Evolutionary conservation across 2,113 vertebrate species (phyloP).

Genomic region (Hassar affinis): DNA sequence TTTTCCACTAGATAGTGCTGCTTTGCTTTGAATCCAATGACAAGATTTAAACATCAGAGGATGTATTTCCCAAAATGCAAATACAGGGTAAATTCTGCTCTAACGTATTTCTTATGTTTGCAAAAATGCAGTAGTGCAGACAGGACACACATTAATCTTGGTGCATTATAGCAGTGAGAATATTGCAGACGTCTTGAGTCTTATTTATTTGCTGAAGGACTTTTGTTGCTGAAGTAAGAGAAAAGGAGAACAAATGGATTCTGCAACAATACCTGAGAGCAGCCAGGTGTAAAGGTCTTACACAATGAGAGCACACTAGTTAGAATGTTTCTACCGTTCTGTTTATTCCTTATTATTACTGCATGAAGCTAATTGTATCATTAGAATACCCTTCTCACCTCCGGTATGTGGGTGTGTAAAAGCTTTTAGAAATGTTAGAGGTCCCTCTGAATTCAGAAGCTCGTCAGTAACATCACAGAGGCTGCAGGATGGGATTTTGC

Average conservation of each 20-base stretch:
- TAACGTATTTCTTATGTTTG: background rate
- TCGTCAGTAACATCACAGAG: background rate
- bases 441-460: background rate
- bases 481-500: too few relatives aligned
- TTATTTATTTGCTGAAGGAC: conserved; percentile 7
- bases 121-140: background rate
- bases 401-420: too few relatives aligned
- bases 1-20: too few relatives aligned
- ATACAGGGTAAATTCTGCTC: background rate
- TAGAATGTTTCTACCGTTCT: too few relatives aligned
- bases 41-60: background rate
- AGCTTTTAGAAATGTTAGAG: background rate
- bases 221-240: conserved; percentile 11
- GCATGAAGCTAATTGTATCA: too few relatives aligned
- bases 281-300: conserved; percentile 12
- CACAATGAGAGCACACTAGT: background rate
- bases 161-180: background rate
- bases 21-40: too few relatives aligned
- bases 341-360: too few relatives aligned
- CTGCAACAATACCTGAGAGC: background rate
- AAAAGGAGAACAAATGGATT: conserved; percentile 10
- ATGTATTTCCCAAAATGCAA: background rate
- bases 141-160: background rate
- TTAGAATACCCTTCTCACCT: too few relatives aligned
- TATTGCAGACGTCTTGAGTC: background rate